Evolutionary conservation across 2,113 vertebrate genomes (phyloP), one percentile per base, ranked within the genome.

Genomic region (Bos javanicus): DNA sequence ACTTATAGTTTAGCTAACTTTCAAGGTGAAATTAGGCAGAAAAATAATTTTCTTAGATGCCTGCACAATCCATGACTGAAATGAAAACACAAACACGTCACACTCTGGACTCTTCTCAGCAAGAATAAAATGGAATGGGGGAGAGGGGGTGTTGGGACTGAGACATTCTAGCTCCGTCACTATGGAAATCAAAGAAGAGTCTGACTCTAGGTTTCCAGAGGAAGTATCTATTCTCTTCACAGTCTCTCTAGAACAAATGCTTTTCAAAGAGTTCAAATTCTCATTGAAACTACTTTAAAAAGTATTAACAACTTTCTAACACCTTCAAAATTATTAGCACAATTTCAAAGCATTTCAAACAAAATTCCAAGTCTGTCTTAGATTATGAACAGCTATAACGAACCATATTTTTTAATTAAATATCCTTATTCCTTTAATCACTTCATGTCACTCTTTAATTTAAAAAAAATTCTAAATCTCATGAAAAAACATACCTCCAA

Each of bases 261-360:
- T 92, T 97, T 84, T 28, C 50, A 52, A 94, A 93, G 80, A 95
- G 33, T 87, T 94, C 64, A 39, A 90, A 84, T 86, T 94, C 43
- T 95, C 93, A 97, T 46, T 90, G 80, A 87, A 94, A 90, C 19
- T 17, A 67, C 36, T 91, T 96, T 84, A 43, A 67, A 84, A 96
- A 95, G 84, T 90, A 92, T 46, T 94, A 93, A 90, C 59, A 88
- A 93, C n/a, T 94, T 59, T 56, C 50, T 95, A 74, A 86, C 26
- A 76, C 26, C 36, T 95, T 91, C 23, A 89, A 83, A 57, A 84
- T 88, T 82, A 91, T 97, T 36, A 95, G 90, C 33, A 90, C 11
- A 52, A 67, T 96, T 90, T 76, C 92, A 96, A 74, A 96, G 54
- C 16, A 96, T 91, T 96, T 89, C 50, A 96, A 83, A 21, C 36